Evolutionary conservation across 1,140 invertebrate genomes (phyloP), one percentile per base, ranked within the genome.

Genomic region (Physella acuta): DNA sequence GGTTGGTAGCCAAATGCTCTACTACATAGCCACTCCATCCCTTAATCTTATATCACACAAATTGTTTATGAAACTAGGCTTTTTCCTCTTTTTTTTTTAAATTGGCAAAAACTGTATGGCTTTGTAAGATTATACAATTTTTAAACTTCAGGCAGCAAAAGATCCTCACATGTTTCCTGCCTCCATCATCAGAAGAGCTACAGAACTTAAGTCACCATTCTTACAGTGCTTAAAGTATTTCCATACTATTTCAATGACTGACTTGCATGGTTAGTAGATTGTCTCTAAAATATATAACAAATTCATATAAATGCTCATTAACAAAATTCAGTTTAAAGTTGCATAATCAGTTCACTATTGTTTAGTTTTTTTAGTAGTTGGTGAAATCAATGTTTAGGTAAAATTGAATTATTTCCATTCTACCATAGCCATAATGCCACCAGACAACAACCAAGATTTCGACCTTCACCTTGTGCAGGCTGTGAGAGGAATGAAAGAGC

Each of bases 221-320:
- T 61, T 85, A 52, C 84, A 85, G 73, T 85, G 84, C 64, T 70
- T 79, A 24, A 81, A 79, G 53, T 79, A 78, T 58, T 85, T 85
- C 71, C 84, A 85, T 68, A 80, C 78, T 17, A 75, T 82, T 31
- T 81, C 84, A 28, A 75, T 84, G 36, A 71, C 71, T 14, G 80
- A 82, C 51, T 72, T 84, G 24, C 78, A 81, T 70, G 75, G 81
- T 83, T 72, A 73, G 51, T 8, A 8, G 16, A n/a, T n/a, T n/a
- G n/a, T 56, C 26, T 30, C 24, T 64, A 16, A 24, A 56, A 16
- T 60, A 20, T 58, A 31, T 68, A 20, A 36, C 1, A 52, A 8
- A 49, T n/a, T 20, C 24, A 8, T 17, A 4, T 61, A 20, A 30
- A 33, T 61, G 31, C 17, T 61, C 16, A 63, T 28, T 63, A 39